These are phyloP conservation scores for Drosophila setifemur DNA, from an alignment of 1,140 invertebrate species.

Conservation along the genomic window DNA sequence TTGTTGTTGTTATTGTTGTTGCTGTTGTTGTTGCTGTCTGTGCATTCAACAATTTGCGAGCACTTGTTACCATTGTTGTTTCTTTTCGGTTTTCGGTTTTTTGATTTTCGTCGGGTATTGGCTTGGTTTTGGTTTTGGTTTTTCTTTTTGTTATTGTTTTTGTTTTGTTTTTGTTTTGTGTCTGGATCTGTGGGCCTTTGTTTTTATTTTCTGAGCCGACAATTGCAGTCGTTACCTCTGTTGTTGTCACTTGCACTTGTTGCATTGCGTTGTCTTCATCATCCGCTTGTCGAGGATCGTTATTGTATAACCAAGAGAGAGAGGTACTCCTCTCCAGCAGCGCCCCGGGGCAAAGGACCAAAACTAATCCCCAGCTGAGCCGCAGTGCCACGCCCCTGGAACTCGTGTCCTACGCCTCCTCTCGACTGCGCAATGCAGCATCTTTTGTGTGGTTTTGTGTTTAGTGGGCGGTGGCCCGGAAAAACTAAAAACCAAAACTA, in stretches of 20 bases:
- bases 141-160: constrained; percentile 11
- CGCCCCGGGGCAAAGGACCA: constrained; percentile 4
- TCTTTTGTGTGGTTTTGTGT: constrained; percentile 6
- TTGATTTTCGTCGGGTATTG: too few species aligned
- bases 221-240: constrained; percentile 20
- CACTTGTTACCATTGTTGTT: constrained; percentile 61
- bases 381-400: constrained; percentile 15
- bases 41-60: constrained; percentile 61
- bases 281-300: constrained; percentile 5
- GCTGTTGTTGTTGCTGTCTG: constrained; percentile 10
- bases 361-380: constrained; percentile 15
- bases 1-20: constrained; percentile 28
- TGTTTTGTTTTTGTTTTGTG: constrained; percentile 6
- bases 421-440: too few species aligned
- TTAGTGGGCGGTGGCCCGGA: constrained; percentile 18
- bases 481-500: not conserved
- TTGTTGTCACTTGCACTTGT: constrained; percentile 71
- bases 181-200: constrained; percentile 1
- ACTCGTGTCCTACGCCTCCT: constrained; percentile 5
- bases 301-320: constrained; percentile 55
- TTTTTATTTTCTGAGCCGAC: constrained; percentile 16
- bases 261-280: constrained; percentile 15
- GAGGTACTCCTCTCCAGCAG: constrained; percentile 1
- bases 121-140: not conserved
- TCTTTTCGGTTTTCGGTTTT: constrained; percentile 9